Base-by-base conservation (phyloP, 2,113 vertebrate species). In the Phocoena sinus region DNA sequence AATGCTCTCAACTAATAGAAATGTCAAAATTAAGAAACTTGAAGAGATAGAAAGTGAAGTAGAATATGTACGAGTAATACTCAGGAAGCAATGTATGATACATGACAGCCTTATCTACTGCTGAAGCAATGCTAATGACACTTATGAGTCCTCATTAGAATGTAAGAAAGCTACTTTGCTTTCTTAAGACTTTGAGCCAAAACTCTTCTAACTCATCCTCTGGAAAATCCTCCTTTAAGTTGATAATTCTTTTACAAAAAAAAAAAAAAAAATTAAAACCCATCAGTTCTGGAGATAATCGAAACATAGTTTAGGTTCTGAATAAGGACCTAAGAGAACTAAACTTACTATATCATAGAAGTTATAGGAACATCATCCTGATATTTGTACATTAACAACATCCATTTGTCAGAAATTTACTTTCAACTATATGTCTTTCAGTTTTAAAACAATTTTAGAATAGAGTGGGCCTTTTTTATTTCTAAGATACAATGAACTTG, bases 141-240 rank as follows among this genome's bases (percentile, higher is more conserved):
- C 14, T 44, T 80, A 77, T 20, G 58, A n/a, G 3, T 76, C 58
- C 31, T 86, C 7, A 4, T 5, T 47, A 89, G 23, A 82, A 87
- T 36, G 17, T 44, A 77, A 77, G 28, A 94, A 86, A 70, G 23
- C 8, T 82, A 63, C 50, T 87, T 93, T 91, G 33, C 10, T 91
- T 89, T 73, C 41, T 76, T 94, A 89, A 88, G 33, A 20, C n/a
- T 89, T 94, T 93, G 50, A 79, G 13, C 31, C 44, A 86, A 96
- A 95, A 94, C n/a, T 76, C 87, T 96, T 94, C 38, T 53, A 95
- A 73, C 44, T 82, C 20, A 81, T 1, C 26, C 41, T 93, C 47
- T 76, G 47, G 67, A 95, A 96, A 90, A 92, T 47, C 3, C 36
- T 62, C 15, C 12, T 93, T 74, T 13, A 63, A 65, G 91, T 96